Evolutionary conservation across 2,888 invertebrate species (phyloP).

Genomic region (Rotaria socialis): DNA sequence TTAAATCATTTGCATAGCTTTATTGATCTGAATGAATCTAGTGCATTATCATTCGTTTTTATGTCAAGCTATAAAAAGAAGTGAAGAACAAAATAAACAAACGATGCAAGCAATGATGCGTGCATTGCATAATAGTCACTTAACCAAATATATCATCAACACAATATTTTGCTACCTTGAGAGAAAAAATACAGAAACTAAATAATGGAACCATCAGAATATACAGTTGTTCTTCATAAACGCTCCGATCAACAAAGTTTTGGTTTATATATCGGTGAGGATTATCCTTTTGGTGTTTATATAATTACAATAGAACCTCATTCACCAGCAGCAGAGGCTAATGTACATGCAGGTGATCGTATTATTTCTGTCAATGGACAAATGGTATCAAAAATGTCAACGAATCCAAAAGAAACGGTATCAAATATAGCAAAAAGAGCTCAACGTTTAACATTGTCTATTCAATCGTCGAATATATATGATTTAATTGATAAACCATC

Average conservation of each 20-base stretch:
- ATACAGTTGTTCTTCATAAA: constrained; percentile 5
- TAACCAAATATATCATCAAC: no score
- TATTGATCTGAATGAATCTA: no score
- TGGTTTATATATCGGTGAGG: neutral
- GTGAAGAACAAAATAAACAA: neutral
- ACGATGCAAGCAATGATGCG: neutral
- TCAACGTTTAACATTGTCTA: neutral
- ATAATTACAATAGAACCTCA: neutral
- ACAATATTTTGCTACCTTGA: no score
- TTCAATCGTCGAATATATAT: neutral
- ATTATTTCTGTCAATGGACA: neutral
- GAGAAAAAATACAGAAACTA: neutral
- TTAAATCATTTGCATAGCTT: no score
- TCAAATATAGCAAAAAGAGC: neutral
- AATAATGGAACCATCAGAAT: neutral
- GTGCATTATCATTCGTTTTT: no score
- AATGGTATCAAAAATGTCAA: neutral
- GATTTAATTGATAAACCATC: neutral
- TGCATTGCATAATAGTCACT: neutral
- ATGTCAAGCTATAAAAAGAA: neutral
- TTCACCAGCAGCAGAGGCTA: neutral
- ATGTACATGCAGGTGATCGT: constrained; percentile 21
- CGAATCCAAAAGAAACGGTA: neutral
- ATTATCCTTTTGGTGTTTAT: neutral
- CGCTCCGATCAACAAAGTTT: neutral